These are phyloP conservation scores for Eueides isabella DNA, from an alignment of 1,140 invertebrate species.

Conservation along the genomic window DNA sequence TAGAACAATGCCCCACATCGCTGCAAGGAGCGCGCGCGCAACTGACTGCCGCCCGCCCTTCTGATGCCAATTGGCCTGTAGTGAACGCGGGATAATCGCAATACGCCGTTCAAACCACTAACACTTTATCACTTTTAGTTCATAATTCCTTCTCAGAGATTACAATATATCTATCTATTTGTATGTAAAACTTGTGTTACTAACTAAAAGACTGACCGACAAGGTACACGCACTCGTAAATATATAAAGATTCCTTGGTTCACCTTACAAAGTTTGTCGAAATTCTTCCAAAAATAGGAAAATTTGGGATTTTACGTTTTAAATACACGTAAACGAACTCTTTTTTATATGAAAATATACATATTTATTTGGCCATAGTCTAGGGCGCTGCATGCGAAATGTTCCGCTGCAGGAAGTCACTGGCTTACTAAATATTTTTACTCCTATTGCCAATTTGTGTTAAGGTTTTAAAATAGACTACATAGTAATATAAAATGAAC, in stretches of 20 bases:
- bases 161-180: background rate
- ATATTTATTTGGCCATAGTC: no score
- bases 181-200: no score
- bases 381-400: background rate
- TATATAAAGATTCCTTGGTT: no score
- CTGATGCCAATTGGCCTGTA: conserved; percentile 54
- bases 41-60: conserved; percentile 59
- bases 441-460: conserved; percentile 6
- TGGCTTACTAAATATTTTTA: conserved; percentile 23
- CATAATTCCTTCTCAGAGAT: background rate
- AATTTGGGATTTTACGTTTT: no score
- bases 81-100: conserved; percentile 51
- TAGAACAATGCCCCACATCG: conserved; percentile 47
- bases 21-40: conserved; percentile 36
- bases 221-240: no score
- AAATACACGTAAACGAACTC: no score
- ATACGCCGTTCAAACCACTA: conserved; percentile 22
- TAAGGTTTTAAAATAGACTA: conserved; percentile 13
- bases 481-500: background rate
- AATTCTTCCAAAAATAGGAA: no score
- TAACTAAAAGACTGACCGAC: no score
- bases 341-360: no score
- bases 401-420: conserved; percentile 29
- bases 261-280: no score
- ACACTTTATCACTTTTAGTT: background rate